Conservation (phyloP, 2,797 vertebrate genomes). For the Pteronotus mesoamericanus region DNA sequence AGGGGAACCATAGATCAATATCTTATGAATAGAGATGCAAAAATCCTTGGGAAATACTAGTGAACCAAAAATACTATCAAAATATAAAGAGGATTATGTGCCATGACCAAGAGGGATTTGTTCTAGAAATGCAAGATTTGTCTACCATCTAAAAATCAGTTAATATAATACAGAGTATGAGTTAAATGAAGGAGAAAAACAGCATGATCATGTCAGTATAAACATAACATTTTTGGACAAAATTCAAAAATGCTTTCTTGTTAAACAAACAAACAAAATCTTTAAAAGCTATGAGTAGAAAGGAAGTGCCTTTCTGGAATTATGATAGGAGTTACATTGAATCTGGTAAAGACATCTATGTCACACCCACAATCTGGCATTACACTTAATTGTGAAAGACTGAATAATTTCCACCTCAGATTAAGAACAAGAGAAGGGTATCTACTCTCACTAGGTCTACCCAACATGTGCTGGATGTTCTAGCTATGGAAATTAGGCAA, state of each 20-base stretch:
- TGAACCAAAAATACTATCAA: background rate
- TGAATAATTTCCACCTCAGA: background rate
- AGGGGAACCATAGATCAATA: background rate
- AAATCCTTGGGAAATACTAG: background rate
- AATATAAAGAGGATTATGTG: background rate
- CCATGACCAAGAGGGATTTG: background rate
- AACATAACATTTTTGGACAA: background rate
- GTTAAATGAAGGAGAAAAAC: background rate
- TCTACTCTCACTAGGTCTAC: background rate
- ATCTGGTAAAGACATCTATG: background rate
- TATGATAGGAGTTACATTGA: no score
- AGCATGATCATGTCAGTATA: background rate
- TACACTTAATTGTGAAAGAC: background rate
- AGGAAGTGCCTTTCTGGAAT: no score
- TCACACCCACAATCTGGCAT: background rate
- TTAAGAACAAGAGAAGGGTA: background rate
- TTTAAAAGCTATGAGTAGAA: background rate
- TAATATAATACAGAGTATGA: background rate
- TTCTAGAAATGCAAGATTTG: background rate
- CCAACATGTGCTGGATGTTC: background rate
- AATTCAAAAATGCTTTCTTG: background rate
- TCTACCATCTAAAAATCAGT: background rate
- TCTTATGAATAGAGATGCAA: background rate
- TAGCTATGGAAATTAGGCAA: background rate
- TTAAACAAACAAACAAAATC: background rate